Percentiles rank a stretch among this genome's conserved stretches.
phyloP scores from a whole-genome alignment of 2,797 vertebrate species.

The Melanotaenia pygmaea region DNA sequence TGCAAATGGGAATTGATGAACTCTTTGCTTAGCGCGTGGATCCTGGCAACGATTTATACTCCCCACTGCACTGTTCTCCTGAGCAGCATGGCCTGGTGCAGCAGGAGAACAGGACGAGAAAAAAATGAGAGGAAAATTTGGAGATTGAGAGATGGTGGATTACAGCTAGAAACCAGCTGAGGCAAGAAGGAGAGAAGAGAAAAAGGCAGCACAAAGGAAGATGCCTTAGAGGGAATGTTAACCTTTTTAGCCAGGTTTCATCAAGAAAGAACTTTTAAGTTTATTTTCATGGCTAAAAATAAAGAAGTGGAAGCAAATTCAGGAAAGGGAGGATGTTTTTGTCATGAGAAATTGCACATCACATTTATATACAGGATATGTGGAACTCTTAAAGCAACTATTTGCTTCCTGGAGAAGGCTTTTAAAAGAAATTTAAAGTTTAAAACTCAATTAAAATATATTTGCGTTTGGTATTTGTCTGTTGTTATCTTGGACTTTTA shows the following conservation, averaged over 20 bases:
- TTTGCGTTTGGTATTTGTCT: not conserved
- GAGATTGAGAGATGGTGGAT: conserved; percentile 54
- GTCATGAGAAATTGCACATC: not conserved
- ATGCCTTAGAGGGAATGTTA: conserved; percentile 73
- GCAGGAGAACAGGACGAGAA: conserved; percentile 16
- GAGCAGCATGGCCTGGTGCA: conserved; percentile 67
- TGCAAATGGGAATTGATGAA: conserved; percentile 85
- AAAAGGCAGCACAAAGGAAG: conserved; percentile 47
- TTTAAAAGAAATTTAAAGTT: not conserved
- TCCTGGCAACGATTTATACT: conserved; percentile 63
- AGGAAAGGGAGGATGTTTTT: conserved; percentile 14
- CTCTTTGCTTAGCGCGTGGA: conserved; percentile 75
- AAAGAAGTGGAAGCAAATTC: conserved; percentile 18
- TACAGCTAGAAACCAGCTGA: conserved; percentile 39
- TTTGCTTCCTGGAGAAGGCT: not conserved
- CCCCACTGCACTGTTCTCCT: conserved; percentile 63
- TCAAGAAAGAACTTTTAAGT: conserved; percentile 44
- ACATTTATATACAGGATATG: not conserved
- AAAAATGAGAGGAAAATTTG: conserved; percentile 25
- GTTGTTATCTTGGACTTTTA: not conserved
- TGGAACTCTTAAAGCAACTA: not conserved
- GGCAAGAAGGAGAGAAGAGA: conserved; percentile 37
- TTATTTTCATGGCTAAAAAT: conserved; percentile 63
- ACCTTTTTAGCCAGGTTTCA: conserved; percentile 74
- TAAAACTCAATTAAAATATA: not conserved